A percentile compares a stretch with the other conserved stretches of the same genome.
Conservation (phyloP, 2,113 vertebrate species). For the Myotis lucifugus region DNA sequence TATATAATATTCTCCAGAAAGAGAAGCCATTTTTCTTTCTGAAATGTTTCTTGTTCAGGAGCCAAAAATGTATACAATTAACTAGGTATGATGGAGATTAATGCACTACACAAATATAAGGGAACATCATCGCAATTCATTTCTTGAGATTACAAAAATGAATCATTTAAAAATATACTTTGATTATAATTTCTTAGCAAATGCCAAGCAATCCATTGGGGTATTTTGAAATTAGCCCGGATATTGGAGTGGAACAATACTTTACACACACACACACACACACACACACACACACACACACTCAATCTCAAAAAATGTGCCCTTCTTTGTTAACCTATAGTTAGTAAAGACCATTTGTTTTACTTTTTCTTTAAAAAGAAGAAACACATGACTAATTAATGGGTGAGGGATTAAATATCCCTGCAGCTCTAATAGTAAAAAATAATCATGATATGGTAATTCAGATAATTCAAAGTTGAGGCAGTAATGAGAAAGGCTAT, state of each 20-base stretch:
- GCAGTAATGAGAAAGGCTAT: not conserved
- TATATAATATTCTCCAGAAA: constrained; percentile 19
- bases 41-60: constrained; percentile 1
- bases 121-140: not conserved
- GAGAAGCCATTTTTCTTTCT: constrained; percentile 19
- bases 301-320: not conserved
- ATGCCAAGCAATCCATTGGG: constrained; percentile 47
- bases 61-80: constrained; percentile 49
- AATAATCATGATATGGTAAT: not conserved
- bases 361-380: not conserved
- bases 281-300: not conserved
- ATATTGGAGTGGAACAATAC: constrained; percentile 56
- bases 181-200: constrained; percentile 61
- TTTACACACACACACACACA: constrained; percentile 20
- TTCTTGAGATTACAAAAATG: constrained; percentile 47
- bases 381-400: not conserved
- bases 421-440: not conserved
- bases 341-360: not conserved
- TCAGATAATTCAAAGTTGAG: not conserved
- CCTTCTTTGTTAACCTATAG: not conserved
- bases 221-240: constrained; percentile 64
- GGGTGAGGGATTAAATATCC: not conserved
- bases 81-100: constrained; percentile 49
- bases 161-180: constrained; percentile 51
- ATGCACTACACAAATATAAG: constrained; percentile 34